Conservation (phyloP, 2,888 invertebrate genomes). For the Poecilus cupreus region DNA sequence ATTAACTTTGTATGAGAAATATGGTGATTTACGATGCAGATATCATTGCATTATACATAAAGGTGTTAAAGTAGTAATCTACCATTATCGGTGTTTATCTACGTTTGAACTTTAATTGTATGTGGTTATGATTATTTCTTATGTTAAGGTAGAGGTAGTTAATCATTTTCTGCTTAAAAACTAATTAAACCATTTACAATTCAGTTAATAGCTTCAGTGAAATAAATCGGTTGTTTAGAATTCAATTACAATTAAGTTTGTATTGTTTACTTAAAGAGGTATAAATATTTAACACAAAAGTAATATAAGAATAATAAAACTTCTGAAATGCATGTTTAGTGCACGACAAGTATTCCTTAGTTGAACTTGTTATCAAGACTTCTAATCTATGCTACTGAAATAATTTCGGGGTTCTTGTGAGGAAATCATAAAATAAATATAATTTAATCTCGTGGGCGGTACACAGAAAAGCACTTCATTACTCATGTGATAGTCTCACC, state of each 20-base stretch:
- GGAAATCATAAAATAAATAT: slow-evolving; percentile 46
- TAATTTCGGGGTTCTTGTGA: slow-evolving; percentile 26
- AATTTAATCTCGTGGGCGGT: slow-evolving; percentile 43
- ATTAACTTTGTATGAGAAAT: slow-evolving; percentile 22
- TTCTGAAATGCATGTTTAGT: slow-evolving; percentile 20
- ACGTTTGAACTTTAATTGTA: slow-evolving; percentile 19
- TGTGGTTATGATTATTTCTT: too few relatives aligned
- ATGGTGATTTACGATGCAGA: slow-evolving; percentile 2
- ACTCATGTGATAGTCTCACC: slow-evolving; percentile 10
- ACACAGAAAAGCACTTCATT: slow-evolving; percentile 50
- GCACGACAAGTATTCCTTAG: slow-evolving; percentile 7
- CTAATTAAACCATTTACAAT: neutral
- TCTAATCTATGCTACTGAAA: slow-evolving; percentile 17
- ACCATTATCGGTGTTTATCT: slow-evolving; percentile 19
- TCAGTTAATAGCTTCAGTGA: neutral
- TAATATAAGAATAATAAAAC: neutral
- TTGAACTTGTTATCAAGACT: neutral
- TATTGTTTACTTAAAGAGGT: neutral
- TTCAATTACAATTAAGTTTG: too few relatives aligned
- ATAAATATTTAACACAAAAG: neutral
- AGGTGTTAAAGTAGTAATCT: slow-evolving; percentile 17
- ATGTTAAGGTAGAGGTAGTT: neutral
- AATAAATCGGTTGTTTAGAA: too few relatives aligned
- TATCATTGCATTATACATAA: neutral
- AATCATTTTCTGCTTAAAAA: slow-evolving; percentile 13